Base-by-base conservation (phyloP, 2,113 vertebrate genomes). In the Laticauda laticaudata region DNA sequence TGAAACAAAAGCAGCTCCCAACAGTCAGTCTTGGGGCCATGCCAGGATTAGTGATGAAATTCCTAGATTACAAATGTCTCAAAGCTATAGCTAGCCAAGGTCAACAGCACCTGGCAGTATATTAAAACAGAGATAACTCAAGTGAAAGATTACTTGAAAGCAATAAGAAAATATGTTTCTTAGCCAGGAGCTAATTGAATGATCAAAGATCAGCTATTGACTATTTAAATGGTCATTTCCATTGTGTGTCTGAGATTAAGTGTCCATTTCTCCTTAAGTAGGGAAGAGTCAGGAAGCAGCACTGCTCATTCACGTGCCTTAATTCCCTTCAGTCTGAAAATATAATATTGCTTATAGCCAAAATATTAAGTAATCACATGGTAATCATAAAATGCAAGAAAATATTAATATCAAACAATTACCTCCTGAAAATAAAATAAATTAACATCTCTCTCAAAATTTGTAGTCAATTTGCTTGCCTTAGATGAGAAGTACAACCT, bases 41-140 rank as follows among this genome's bases (percentile, higher is more conserved):
- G 95, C 94, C 96, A 96, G 94, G 93, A 75, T 94, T 94, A 93
- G 92, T 86, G 90, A 91, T 89, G 94, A 88, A 0, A 0, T 95
- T 96, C 95, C 93, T 97, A 93, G 94, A 95, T 87, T 93, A 91
- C 89, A 88, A 90, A 88, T 94, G 91, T 92, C 94, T 57, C 90
- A 1, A 5, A 93, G 93, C 91, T 90, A 92, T 93, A 94, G 91
- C 93, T 94, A 93, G 93, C 91, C 93, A 64, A 92, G 75, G 75
- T 96, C 81, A 94, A 95, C 91, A 91, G 87, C 91, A 45, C 75
- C 92, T 94, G 93, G 87, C 90, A 89, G 54, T 94, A 92, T 91
- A 92, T 94, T 95, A 93, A 93, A 95, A 91, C 91, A 86, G 93
- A 88, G 75, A 92, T 85, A 87, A 21, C 0, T 14, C 0, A 1